phyloP scores from a whole-genome alignment of 2,797 vertebrate species.

The Hemitrygon akajei region DNA sequence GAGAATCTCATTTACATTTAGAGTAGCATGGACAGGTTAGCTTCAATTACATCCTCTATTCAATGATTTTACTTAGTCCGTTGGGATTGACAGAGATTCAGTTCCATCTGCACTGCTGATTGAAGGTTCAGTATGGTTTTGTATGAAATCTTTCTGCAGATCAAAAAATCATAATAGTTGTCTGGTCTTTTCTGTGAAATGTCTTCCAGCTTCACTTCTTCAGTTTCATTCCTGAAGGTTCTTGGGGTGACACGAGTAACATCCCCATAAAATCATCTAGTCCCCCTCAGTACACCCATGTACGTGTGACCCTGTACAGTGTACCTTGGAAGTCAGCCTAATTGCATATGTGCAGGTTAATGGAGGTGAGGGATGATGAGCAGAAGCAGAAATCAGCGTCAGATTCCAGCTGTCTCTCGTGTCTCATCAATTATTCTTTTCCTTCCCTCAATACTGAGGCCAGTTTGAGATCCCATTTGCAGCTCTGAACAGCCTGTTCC shows the following conservation, averaged over 20 bases:
- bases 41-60: neutral
- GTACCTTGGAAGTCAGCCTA: neutral
- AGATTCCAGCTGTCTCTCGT: neutral
- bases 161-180: neutral
- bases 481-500: neutral
- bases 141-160: neutral
- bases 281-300: neutral
- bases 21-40: neutral
- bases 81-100: neutral
- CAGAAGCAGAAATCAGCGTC: neutral
- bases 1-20: conserved; percentile 29
- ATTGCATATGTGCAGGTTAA: neutral
- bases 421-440: neutral
- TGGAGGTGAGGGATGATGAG: neutral
- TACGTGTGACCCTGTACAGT: neutral
- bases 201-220: neutral
- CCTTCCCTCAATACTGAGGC: neutral
- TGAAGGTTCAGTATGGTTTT: neutral
- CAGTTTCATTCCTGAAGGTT: neutral
- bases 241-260: neutral
- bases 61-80: neutral
- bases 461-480: neutral
- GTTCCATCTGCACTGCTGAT: neutral
- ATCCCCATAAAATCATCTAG: neutral
- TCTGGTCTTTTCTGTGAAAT: neutral